Conservation (phyloP, 1,140 invertebrate species). For the Gonatopus flavifemur region DNA sequence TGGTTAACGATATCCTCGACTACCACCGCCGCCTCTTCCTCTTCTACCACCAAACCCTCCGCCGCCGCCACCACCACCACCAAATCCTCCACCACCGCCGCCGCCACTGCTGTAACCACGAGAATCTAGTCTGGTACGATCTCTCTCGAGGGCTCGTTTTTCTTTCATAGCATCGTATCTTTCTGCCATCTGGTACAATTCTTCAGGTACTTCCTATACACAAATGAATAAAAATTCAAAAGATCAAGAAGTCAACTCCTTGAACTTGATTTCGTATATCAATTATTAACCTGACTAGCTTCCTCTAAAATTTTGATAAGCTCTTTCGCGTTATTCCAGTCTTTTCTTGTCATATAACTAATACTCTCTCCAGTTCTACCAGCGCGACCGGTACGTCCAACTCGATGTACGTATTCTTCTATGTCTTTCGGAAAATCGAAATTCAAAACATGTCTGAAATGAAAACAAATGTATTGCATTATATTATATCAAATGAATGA, state of each 20-base stretch:
- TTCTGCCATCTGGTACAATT: constrained; percentile 70
- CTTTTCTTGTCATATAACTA: constrained; percentile 75
- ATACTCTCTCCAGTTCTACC: constrained; percentile 81
- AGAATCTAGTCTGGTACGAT: constrained; percentile 32
- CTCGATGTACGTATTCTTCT: constrained; percentile 88
- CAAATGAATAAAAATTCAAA: not conserved
- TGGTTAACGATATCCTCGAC: no score
- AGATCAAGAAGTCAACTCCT: constrained; percentile 1
- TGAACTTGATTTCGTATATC: not conserved
- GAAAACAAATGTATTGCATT: not conserved
- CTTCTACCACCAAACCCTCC: constrained; percentile 11
- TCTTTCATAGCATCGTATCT: constrained; percentile 68
- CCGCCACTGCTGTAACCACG: constrained; percentile 36
- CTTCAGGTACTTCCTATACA: constrained; percentile 67
- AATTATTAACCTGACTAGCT: constrained; percentile 63
- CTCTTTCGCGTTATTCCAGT: constrained; percentile 78
- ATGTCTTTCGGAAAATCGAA: constrained; percentile 89
- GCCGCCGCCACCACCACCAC: no score
- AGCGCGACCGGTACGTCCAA: constrained; percentile 86
- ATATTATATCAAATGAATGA: not conserved
- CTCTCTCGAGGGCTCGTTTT: constrained; percentile 55
- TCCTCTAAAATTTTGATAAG: constrained; percentile 83
- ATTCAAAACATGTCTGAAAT: constrained; percentile 75
- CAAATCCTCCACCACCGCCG: no score
- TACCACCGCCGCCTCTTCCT: no score